Conservation (phyloP, 2,113 vertebrate genomes). For the Phalacrocorax aristotelis region DNA sequence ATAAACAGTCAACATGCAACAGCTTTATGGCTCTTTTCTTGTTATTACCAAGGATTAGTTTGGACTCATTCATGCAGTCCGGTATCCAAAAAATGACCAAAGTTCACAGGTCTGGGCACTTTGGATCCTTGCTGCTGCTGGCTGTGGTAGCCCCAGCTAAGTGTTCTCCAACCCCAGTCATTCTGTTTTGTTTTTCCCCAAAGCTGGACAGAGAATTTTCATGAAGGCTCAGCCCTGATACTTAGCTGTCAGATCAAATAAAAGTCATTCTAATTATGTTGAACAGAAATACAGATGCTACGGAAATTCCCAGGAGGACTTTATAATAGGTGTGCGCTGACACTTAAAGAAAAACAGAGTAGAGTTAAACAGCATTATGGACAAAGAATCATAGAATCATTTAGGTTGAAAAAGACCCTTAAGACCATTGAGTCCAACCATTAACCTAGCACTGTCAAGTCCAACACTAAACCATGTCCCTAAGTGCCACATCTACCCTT, state of each 20-base stretch:
- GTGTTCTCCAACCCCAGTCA: neutral
- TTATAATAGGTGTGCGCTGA: neutral
- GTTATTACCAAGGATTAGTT: neutral
- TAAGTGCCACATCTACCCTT: too few relatives aligned
- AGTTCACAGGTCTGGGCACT: neutral
- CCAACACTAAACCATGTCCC: too few relatives aligned
- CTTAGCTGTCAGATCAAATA: constrained; percentile 36
- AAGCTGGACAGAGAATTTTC: neutral
- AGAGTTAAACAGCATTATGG: neutral
- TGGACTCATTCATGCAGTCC: neutral
- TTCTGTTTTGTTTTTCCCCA: neutral
- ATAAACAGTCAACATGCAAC: neutral
- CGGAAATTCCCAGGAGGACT: neutral
- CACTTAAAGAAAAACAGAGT: neutral
- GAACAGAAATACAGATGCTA: constrained; percentile 33
- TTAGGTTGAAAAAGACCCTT: too few relatives aligned
- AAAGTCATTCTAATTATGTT: constrained; percentile 18
- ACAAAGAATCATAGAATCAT: too few relatives aligned
- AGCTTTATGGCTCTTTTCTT: neutral
- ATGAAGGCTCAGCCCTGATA: neutral
- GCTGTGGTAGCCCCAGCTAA: neutral
- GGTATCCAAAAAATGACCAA: neutral
- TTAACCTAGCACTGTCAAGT: too few relatives aligned
- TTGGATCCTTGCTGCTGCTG: neutral
- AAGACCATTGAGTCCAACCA: too few relatives aligned